A percentile compares a stretch with the other conserved stretches of the same genome.
Evolutionary conservation across 1,140 invertebrate species (phyloP).

Genomic region (Ganaspis sp.): DNA sequence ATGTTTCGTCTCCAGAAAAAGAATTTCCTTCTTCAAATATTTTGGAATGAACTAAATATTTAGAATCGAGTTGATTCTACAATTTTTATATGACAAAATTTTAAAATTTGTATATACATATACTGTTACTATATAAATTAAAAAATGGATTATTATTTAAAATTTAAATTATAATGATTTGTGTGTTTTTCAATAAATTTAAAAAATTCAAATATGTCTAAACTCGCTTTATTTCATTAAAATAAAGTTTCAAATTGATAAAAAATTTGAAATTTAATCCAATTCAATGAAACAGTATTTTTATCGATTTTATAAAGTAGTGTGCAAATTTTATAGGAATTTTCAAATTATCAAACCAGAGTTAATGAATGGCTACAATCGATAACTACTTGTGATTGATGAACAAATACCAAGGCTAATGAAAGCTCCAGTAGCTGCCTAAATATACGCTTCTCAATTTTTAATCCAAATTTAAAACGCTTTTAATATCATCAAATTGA

Average conservation of each 20-base stretch:
- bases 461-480: not conserved
- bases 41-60: too few relatives aligned
- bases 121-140: too few relatives aligned
- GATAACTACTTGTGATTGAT: conserved; percentile 17
- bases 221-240: too few relatives aligned
- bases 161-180: too few relatives aligned
- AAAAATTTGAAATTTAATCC: not conserved
- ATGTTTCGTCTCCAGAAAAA: too few relatives aligned
- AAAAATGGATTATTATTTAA: too few relatives aligned
- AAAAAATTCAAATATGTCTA: too few relatives aligned
- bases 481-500: not conserved
- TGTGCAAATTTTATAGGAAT: not conserved
- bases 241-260: too few relatives aligned
- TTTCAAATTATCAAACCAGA: not conserved
- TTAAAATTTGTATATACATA: too few relatives aligned
- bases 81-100: too few relatives aligned
- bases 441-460: not conserved
- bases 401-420: not conserved
- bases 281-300: not conserved
- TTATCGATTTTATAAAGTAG: not conserved
- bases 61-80: too few relatives aligned
- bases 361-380: not conserved
- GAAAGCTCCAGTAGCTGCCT: not conserved
- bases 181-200: too few relatives aligned
- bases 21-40: not conserved